Conservation (phyloP, 1,140 invertebrate species). For the Zaprionus africanus region DNA sequence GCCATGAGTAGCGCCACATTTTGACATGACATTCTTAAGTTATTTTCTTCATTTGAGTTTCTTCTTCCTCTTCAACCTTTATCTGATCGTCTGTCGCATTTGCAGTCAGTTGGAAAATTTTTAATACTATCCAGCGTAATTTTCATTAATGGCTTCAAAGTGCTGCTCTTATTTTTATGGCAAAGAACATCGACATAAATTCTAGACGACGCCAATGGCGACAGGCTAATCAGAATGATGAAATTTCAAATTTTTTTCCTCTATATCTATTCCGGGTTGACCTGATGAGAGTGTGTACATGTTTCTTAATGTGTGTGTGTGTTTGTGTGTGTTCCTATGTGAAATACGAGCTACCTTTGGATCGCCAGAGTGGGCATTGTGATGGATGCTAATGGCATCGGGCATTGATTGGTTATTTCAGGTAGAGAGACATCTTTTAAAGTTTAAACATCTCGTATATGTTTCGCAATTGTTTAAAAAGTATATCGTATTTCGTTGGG, state of each 20-base stretch:
- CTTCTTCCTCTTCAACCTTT: slow-evolving; percentile 25
- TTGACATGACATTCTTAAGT: slow-evolving; percentile 74
- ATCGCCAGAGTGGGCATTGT: slow-evolving; percentile 19
- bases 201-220: slow-evolving; percentile 47
- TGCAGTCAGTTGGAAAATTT: slow-evolving; percentile 76
- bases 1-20: slow-evolving; percentile 63
- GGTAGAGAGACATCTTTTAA: slow-evolving; percentile 26
- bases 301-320: slow-evolving; percentile 15
- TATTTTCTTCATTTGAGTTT: not conserved
- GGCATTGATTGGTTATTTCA: slow-evolving; percentile 68
- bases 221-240: slow-evolving; percentile 72
- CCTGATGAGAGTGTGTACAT: slow-evolving; percentile 26
- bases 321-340: slow-evolving; percentile 20
- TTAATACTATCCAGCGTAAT: slow-evolving; percentile 50
- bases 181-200: slow-evolving; percentile 34
- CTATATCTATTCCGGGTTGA: slow-evolving; percentile 12
- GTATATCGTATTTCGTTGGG: not conserved
- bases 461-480: not conserved
- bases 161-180: slow-evolving; percentile 54
- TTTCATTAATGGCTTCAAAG: slow-evolving; percentile 67
- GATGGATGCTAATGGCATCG: slow-evolving; percentile 64
- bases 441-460: not conserved
- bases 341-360: slow-evolving; percentile 65
- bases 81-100: slow-evolving; percentile 70
- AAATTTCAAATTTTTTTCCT: slow-evolving; percentile 63